These are phyloP conservation scores for Zoanthus sociatus DNA, from an alignment of 92 coral and sea anemone genomes.

Conservation along the genomic window DNA sequence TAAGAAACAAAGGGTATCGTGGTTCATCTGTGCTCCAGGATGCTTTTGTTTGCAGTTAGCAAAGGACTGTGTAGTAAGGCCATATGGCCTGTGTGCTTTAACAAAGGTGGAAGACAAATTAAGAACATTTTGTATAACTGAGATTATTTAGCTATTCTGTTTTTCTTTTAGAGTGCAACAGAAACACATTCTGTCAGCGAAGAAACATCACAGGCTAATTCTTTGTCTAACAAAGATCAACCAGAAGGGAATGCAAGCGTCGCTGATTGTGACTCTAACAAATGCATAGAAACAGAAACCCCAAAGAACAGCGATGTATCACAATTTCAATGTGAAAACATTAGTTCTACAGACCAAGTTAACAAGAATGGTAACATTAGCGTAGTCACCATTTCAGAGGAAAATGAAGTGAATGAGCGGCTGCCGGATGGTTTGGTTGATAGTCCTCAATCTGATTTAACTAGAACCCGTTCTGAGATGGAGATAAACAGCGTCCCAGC, in stretches of 20 bases:
- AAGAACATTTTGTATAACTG: background rate
- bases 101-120: no score
- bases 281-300: slow-evolving; percentile 1
- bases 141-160: background rate
- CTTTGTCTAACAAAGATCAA: background rate
- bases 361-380: background rate
- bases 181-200: background rate
- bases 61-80: no score
- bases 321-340: background rate
- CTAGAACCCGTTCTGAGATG: background rate
- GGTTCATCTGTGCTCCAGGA: no score
- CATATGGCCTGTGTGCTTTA: no score
- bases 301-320: background rate
- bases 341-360: background rate
- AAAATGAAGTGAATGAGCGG: background rate
- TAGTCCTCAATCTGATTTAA: background rate
- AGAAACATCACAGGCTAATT: background rate
- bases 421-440: no score
- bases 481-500: background rate
- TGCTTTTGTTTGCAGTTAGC: no score
- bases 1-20: no score
- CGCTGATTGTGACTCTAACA: background rate
- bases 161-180: background rate
- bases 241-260: background rate
- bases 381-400: background rate